Evolutionary conservation across 2,797 vertebrate species (phyloP), one percentile per base, ranked within the genome.

Genomic region (Spea hammondii): DNA sequence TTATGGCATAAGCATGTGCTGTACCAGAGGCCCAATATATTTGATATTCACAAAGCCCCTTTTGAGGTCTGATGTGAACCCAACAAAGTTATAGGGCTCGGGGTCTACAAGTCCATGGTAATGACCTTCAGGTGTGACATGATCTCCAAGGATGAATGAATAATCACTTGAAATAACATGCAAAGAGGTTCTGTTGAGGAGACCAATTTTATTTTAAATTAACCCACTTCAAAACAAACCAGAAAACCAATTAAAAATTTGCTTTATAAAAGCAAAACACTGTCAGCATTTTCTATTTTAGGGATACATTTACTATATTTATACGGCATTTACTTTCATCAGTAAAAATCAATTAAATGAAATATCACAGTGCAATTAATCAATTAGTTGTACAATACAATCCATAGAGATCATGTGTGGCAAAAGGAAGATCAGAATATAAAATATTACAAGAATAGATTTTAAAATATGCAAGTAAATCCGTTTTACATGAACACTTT

Each of bases 201-300:
- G 32, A 32, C 11, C 68, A 8, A 44, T 72, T 79, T 79, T 76
- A 79, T 79, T 79, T 79, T 73, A 74, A 59, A 79, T 50, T n/a
- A 79, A 79, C 65, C 45, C 47, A 32, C 57, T 79, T 60, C 48
- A 73, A 62, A 73, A 79, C 69, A 67, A 72, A 66, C 71, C 64
- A 50, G 51, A 71, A 65, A 65, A 68, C 54, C 51, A 64, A 50
- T 59, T 59, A 68, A 62, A 32, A 65, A 73, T 62, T 55, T 53
- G 77, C 77, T 79, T 79, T 79, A 79, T 79, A 74, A 79, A 79
- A 79, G 77, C 77, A 79, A 59, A 73, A 79, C 70, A 74, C 48
- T 47, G 65, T 67, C 66, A 79, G 69, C 65, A 62, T 78, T 78
- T 78, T 77, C 59, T 60, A 47, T 57, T 72, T 59, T 65, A 64